phyloP scores from a whole-genome alignment of 2,888 invertebrate genomes.

The Cyclophora albipunctata region DNA sequence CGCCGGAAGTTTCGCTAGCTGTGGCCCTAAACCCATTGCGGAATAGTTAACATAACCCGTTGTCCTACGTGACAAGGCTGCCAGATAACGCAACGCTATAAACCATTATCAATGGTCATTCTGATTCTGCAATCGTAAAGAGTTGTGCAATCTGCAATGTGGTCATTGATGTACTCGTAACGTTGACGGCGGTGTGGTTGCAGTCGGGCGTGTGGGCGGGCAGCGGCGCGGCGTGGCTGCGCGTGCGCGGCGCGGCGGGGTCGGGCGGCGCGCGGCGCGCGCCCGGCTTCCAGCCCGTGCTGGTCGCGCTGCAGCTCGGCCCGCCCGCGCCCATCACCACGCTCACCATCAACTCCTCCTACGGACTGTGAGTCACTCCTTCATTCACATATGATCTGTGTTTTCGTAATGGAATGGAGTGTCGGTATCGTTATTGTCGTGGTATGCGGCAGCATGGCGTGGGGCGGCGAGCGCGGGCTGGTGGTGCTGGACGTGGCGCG shows the following conservation, averaged over 20 bases:
- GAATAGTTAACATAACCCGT: too few relatives aligned
- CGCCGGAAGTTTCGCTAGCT: too few relatives aligned
- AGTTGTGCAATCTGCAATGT: too few relatives aligned
- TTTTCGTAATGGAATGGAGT: neutral
- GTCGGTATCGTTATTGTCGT: neutral
- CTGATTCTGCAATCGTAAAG: too few relatives aligned
- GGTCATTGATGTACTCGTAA: neutral
- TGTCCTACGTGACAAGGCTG: too few relatives aligned
- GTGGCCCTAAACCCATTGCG: too few relatives aligned
- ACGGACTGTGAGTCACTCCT: constrained; percentile 89
- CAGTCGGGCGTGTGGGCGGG: constrained; percentile 40
- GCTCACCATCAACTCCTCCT: constrained; percentile 95
- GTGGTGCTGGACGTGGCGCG: constrained; percentile 96
- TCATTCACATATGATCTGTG: neutral
- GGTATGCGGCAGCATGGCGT: constrained; percentile 86
- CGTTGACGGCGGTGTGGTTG: neutral
- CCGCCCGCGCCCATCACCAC: constrained; percentile 90
- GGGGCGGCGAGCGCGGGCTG: constrained; percentile 97
- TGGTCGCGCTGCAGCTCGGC: constrained; percentile 94
- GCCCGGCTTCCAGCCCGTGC: constrained; percentile 97
- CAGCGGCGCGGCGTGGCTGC: constrained; percentile 27
- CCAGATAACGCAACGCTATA: too few relatives aligned
- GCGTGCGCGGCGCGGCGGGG: constrained; percentile 58
- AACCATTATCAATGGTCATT: too few relatives aligned
- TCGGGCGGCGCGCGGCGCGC: constrained; percentile 81